Evolutionary conservation across 1,140 invertebrate species (phyloP), one percentile per base, ranked within the genome.

Genomic region (Zaprionus lachaisei): DNA sequence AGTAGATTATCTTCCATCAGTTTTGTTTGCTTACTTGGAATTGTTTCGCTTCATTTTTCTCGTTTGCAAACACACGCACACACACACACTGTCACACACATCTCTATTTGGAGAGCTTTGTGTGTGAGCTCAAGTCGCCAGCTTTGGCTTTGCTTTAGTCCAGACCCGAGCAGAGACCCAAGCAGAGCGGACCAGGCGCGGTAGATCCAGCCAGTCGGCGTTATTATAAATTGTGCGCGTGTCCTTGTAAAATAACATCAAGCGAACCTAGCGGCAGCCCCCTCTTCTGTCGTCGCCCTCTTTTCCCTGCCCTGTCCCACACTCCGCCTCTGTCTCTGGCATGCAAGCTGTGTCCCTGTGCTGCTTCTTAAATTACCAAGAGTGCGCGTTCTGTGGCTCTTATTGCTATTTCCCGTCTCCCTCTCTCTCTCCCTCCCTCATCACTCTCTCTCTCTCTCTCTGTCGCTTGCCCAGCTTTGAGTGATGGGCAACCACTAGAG

Each of bases 1-100:
- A 92, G 91, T 81, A 91, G 91, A 92, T 92, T 92, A 92, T 92
- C 85, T 92, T 86, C 80, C 90, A 92, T 92, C 90, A 92, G 81
- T 92, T 89, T 89, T 89, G 85, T 89, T 89, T 89, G 85, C 85
- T 89, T 89, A 84, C 85, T 89, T 90, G 75, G 85, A 90, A 89
- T 89, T 89, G 85, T 89, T 89, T 89, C 85, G 85, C 85, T 89
- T 89, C 81, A 89, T 90, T 89, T 89, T 90, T 89, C 85, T 89
- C 85, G 85, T 90, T 89, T 79, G 72, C 81, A 61, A 78, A 79
- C 84, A 87, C 77, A 80, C 79, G 64, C 81, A 85, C 68, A 80
- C 58, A 68, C 69, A 71, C 80, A 82, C 63, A 79, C 54, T 60
- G 56, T 60, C 60, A 49, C 41, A 41, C 58, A 75, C 77, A 60